Percentiles rank a stretch among this genome's conserved stretches.
Evolutionary conservation across 2,888 invertebrate genomes (phyloP).

Genomic region (Eristalis arbustorum): DNA sequence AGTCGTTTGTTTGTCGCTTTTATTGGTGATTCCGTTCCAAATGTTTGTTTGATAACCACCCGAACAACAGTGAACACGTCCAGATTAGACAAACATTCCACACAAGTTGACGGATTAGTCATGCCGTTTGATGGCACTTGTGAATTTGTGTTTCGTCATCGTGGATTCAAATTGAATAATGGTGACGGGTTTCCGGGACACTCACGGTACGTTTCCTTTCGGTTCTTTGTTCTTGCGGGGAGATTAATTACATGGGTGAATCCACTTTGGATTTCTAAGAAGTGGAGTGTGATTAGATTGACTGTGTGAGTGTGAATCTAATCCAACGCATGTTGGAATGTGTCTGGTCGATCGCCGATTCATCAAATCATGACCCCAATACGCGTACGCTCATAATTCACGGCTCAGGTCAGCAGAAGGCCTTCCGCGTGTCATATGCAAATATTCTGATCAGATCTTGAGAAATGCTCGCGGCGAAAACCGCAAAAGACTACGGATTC

Average conservation of each 20-base stretch:
- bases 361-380: neutral
- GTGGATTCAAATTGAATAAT: neutral
- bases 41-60: neutral
- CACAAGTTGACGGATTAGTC: constrained; percentile 11
- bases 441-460: neutral
- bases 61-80: neutral
- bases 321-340: no score
- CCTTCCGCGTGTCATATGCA: neutral
- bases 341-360: no score
- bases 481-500: neutral
- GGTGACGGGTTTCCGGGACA: constrained; percentile 45
- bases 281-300: neutral
- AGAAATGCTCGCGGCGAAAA: neutral
- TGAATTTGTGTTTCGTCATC: constrained; percentile 46
- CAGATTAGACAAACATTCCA: neutral
- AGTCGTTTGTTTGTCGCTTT: neutral
- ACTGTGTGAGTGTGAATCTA: no score
- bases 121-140: constrained; percentile 23
- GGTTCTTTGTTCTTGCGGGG: neutral
- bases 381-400: neutral
- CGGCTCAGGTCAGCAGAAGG: neutral
- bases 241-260: neutral
- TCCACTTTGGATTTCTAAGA: neutral
- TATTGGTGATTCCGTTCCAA: neutral
- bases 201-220: neutral